These are phyloP conservation scores for Enteromius anoplus DNA, from an alignment of 2,797 vertebrate genomes.

Conservation along the genomic window DNA sequence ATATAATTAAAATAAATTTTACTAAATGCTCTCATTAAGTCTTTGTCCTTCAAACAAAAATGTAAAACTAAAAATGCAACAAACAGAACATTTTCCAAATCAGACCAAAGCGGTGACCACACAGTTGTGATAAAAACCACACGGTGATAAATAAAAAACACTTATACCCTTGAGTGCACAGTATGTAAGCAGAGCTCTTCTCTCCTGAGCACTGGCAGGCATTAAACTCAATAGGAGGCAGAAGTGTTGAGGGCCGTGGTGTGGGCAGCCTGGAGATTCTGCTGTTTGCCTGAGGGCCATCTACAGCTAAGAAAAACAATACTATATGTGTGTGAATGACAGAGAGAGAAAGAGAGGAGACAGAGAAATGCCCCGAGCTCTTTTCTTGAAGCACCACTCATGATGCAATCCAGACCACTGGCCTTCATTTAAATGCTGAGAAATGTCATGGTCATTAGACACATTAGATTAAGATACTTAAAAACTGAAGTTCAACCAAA, in stretches of 20 bases:
- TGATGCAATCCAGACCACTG: neutral
- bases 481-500: neutral
- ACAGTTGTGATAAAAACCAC: conserved; percentile 2
- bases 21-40: neutral
- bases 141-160: neutral
- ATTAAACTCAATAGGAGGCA: conserved; percentile 40
- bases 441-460: neutral
- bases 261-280: conserved; percentile 29
- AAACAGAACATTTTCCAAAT: neutral
- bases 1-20: neutral
- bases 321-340: neutral
- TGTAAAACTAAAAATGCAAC: neutral
- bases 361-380: neutral
- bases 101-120: neutral
- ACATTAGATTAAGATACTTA: neutral
- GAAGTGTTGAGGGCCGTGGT: conserved; percentile 5
- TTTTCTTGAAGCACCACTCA: neutral
- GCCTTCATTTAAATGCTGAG: neutral
- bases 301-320: conserved; percentile 42
- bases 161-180: conserved; percentile 16
- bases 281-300: conserved; percentile 36
- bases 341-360: conserved; percentile 1
- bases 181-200: conserved; percentile 19
- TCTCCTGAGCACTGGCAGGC: conserved; percentile 39
- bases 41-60: neutral